Conservation (phyloP, 2,797 vertebrate species). For the Tachyglossus aculeatus region DNA sequence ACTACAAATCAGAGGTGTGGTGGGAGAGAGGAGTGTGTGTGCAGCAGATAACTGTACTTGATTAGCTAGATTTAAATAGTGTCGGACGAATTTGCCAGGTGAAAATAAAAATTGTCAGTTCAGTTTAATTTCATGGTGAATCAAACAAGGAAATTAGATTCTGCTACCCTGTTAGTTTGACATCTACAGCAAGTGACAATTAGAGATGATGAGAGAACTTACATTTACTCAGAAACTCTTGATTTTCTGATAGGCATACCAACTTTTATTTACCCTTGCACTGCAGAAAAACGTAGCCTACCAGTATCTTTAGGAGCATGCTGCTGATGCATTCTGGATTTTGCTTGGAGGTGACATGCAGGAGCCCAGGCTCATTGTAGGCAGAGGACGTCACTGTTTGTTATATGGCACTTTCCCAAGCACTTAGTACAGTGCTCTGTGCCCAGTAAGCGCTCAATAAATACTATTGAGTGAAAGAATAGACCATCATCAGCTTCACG, state of each 20-base stretch:
- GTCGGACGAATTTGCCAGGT: slow-evolving; percentile 75
- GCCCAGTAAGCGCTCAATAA: too few species aligned
- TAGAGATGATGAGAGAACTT: slow-evolving; percentile 74
- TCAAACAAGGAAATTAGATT: slow-evolving; percentile 85
- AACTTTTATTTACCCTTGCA: slow-evolving; percentile 68
- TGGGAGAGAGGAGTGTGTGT: slow-evolving; percentile 64
- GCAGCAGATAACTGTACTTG: slow-evolving; percentile 76
- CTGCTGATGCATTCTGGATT: slow-evolving; percentile 16
- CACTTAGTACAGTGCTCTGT: too few species aligned
- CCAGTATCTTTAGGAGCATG: slow-evolving; percentile 35
- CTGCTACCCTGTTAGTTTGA: slow-evolving; percentile 77
- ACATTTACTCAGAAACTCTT: slow-evolving; percentile 69
- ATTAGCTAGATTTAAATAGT: slow-evolving; percentile 81
- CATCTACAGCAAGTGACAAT: slow-evolving; percentile 76
- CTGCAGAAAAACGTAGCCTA: slow-evolving; percentile 28
- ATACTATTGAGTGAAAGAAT: too few species aligned
- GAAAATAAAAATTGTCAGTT: slow-evolving; percentile 83
- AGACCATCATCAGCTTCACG: too few species aligned
- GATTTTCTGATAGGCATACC: slow-evolving; percentile 58
- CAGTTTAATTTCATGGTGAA: slow-evolving; percentile 85
- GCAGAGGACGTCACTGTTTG: too few species aligned
- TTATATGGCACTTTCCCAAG: too few species aligned
- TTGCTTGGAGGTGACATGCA: neutral
- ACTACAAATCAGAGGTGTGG: slow-evolving; percentile 74
- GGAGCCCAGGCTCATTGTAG: neutral